Base-by-base conservation (phyloP, 1,140 invertebrate species). In the Achroia grisella region DNA sequence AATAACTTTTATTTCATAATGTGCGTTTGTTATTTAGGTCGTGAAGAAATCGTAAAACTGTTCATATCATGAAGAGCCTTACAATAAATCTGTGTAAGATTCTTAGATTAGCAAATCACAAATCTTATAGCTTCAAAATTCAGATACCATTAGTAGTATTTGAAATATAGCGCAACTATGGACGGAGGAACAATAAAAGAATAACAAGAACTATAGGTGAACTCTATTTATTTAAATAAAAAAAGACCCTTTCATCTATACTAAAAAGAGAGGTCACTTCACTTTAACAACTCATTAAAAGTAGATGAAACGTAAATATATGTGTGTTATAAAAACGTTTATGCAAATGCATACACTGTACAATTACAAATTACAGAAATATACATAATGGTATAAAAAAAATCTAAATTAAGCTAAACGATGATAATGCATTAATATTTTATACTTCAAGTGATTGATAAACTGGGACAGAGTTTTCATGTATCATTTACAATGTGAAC, bases 311-410 rank as follows among this genome's bases (percentile, higher is more conserved):
- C 41, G 14, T 44, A 61, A 17, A 14, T 39, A 33, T 55, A 54
- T 50, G 39, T 50, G 60, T 50, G 54, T 35, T 10, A 9, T 47
- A 45, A 46, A 6, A 57, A 48, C 52, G 47, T 53, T 41, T 51
- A 62, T 52, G 57, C 41, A 17, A 53, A 14, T 14, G 15, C 48
- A 56, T 62, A 68, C 52, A 75, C 63, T 73, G 68, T 77, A 77
- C 67, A 75, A 62, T n/a, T n/a, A n/a, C 39, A 52, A 62, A 68
- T 57, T 50, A 53, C 56, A 63, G 52, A 48, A 69, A 65, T 62
- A 44, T 67, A 63, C 61, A 65, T 39, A 57, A 23, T 29, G 39
- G 32, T 68, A 68, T 66, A 66, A 76, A 71, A 68, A 76, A 74
- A 59, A 53, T 64, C 71, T 79, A 77, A 67, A 56, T 58, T 36